These are phyloP conservation scores for Kradibia gibbosae DNA, from an alignment of 1,140 invertebrate species.

Conservation along the genomic window DNA sequence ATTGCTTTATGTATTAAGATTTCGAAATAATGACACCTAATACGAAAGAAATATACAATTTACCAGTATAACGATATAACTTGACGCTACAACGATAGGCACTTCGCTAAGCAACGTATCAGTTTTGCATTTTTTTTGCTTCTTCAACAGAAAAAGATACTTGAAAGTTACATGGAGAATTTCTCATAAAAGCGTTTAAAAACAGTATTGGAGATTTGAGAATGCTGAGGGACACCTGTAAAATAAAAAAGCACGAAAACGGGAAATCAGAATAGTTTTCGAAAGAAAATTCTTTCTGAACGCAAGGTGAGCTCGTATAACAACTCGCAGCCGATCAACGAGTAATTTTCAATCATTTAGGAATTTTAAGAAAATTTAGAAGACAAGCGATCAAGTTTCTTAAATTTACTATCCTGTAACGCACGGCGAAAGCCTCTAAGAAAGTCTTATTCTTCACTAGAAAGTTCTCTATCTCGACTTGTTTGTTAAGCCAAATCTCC, in stretches of 20 bases:
- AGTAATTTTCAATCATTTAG: not conserved
- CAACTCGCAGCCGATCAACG: not conserved
- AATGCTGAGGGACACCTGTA: not conserved
- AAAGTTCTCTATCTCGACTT: not conserved
- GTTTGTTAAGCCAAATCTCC: not conserved
- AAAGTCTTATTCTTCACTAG: not conserved
- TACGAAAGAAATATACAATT: not conserved
- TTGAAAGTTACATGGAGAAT: not conserved
- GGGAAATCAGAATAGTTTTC: not conserved
- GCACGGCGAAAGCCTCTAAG: not conserved
- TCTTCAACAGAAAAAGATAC: not conserved
- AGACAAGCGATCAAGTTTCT: not conserved
- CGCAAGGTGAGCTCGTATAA: not conserved
- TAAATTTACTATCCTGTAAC: not conserved
- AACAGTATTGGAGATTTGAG: not conserved
- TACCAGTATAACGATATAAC: not conserved
- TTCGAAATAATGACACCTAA: too few relatives aligned
- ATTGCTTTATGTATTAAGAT: too few relatives aligned
- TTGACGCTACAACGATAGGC: not conserved
- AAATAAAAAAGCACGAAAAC: not conserved
- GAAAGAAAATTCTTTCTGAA: not conserved
- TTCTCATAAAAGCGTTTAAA: not conserved
- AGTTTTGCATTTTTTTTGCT: not conserved
- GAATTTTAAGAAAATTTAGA: not conserved
- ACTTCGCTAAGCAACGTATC: not conserved